Evolutionary conservation across 2,113 vertebrate genomes (phyloP).

Genomic region (Sander vitreus): DNA sequence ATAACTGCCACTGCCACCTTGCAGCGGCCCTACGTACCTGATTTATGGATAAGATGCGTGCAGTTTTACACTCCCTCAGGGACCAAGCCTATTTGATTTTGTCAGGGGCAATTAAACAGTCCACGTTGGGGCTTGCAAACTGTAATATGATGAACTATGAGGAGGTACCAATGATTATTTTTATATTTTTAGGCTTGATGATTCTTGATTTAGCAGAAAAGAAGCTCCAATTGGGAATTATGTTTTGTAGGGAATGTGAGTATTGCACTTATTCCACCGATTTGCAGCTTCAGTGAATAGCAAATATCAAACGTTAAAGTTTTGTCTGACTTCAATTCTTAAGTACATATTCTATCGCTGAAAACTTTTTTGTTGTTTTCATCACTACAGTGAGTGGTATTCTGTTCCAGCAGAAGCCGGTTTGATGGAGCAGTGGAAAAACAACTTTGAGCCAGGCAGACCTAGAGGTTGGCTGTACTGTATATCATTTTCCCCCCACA

Average conservation of each 20-base stretch:
- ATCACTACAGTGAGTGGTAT: constrained; percentile 28
- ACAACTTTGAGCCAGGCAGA: constrained; percentile 62
- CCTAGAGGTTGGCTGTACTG: constrained; percentile 70
- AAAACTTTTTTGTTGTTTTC: constrained; percentile 13
- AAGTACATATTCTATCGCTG: background rate
- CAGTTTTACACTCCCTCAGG: constrained; percentile 60
- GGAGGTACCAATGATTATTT: constrained; percentile 20
- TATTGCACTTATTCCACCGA: constrained; percentile 42
- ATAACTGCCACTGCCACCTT: constrained; percentile 71
- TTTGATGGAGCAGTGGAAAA: constrained; percentile 62
- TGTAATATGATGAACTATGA: constrained; percentile 60
- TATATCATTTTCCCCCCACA: constrained; percentile 55
- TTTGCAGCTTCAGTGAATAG: constrained; percentile 42
- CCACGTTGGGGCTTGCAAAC: constrained; percentile 28
- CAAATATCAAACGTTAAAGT: constrained; percentile 16
- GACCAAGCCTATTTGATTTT: constrained; percentile 71
- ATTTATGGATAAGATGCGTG: constrained; percentile 75
- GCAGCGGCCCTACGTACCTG: constrained; percentile 44
- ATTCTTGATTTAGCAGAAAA: constrained; percentile 19
- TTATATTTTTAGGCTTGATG: constrained; percentile 10
- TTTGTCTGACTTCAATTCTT: constrained; percentile 13
- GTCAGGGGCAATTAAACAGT: constrained; percentile 75
- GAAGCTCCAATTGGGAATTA: constrained; percentile 18
- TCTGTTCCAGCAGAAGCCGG: constrained; percentile 29
- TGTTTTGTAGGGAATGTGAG: constrained; percentile 8